Evolutionary conservation across 2,888 invertebrate species (phyloP).

Genomic region (Clostera curtula): DNA sequence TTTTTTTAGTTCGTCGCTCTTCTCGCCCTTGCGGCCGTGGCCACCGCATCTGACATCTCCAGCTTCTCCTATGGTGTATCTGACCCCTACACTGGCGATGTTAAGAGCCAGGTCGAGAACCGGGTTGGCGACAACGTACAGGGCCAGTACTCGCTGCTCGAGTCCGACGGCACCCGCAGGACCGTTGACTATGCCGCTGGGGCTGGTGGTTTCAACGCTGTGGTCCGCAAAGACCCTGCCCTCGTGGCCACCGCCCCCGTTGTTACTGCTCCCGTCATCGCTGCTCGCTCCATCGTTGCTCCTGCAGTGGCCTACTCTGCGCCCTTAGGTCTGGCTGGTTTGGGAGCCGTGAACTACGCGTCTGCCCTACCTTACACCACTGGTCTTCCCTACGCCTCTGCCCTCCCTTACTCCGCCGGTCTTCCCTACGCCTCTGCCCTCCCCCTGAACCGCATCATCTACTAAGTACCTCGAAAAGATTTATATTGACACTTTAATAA

Average conservation of each 20-base stretch:
- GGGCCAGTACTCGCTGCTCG: slow-evolving; percentile 50
- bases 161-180: slow-evolving; percentile 67
- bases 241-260: slow-evolving; percentile 30
- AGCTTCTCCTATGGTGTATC: slow-evolving; percentile 68
- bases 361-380: slow-evolving; percentile 22
- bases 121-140: slow-evolving; percentile 31
- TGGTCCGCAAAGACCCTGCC: slow-evolving; percentile 62
- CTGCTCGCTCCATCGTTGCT: slow-evolving; percentile 4
- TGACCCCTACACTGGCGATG: slow-evolving; percentile 67
- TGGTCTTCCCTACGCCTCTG: too few species aligned
- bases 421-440: too few species aligned
- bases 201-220: slow-evolving; percentile 68
- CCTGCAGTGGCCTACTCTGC: slow-evolving; percentile 4
- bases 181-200: slow-evolving; percentile 72
- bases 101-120: slow-evolving; percentile 57
- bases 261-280: slow-evolving; percentile 16
- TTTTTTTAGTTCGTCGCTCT: slow-evolving; percentile 45
- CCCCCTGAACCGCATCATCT: slow-evolving; percentile 19
- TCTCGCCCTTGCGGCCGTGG: slow-evolving; percentile 37
- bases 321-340: slow-evolving; percentile 9
- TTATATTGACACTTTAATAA: slow-evolving; percentile 20
- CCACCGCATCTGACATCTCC: slow-evolving; percentile 37
- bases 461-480: slow-evolving; percentile 10
- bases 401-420: slow-evolving; percentile 20
- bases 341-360: slow-evolving; percentile 14